These are phyloP conservation scores for Corythornis leucogaster DNA, from an alignment of 2,797 vertebrate genomes.

Conservation along the genomic window DNA sequence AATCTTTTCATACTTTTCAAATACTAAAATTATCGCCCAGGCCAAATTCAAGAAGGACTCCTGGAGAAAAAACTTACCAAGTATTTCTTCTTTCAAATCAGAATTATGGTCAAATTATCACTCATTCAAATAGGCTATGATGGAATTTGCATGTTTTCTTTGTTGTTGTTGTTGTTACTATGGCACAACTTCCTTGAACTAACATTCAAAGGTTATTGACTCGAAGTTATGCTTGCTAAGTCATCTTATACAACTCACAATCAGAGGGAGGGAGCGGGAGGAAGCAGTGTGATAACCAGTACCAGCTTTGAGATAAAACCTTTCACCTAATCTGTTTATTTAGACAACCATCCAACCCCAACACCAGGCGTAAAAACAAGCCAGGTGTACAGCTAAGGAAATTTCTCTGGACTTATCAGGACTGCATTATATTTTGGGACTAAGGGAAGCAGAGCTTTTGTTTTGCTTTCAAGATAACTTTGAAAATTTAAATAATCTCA, in stretches of 20 bases:
- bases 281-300: slow-evolving; percentile 79
- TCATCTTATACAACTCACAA: slow-evolving; percentile 82
- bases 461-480: slow-evolving; percentile 37
- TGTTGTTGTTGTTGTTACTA: slow-evolving; percentile 25
- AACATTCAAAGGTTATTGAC: slow-evolving; percentile 75
- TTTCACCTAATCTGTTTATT: slow-evolving; percentile 75
- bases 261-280: slow-evolving; percentile 80
- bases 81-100: not conserved
- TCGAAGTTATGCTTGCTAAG: slow-evolving; percentile 75
- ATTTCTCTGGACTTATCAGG: not conserved
- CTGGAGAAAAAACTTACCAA: not conserved
- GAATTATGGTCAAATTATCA: not conserved
- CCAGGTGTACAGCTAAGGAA: slow-evolving; percentile 36
- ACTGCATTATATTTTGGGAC: slow-evolving; percentile 41
- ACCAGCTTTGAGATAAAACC: slow-evolving; percentile 83
- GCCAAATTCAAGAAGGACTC: not conserved
- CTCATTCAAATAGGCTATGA: not conserved
- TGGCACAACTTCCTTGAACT: slow-evolving; percentile 70
- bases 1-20: not conserved
- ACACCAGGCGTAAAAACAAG: slow-evolving; percentile 52
- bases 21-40: slow-evolving; percentile 18
- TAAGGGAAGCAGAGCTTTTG: slow-evolving; percentile 9
- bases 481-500: slow-evolving; percentile 40
- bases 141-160: slow-evolving; percentile 20
- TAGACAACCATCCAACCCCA: slow-evolving; percentile 78